Percentiles rank a stretch among this genome's conserved stretches.
Evolutionary conservation across 2,113 vertebrate genomes (phyloP).

Genomic region (Hemiprocne comata): DNA sequence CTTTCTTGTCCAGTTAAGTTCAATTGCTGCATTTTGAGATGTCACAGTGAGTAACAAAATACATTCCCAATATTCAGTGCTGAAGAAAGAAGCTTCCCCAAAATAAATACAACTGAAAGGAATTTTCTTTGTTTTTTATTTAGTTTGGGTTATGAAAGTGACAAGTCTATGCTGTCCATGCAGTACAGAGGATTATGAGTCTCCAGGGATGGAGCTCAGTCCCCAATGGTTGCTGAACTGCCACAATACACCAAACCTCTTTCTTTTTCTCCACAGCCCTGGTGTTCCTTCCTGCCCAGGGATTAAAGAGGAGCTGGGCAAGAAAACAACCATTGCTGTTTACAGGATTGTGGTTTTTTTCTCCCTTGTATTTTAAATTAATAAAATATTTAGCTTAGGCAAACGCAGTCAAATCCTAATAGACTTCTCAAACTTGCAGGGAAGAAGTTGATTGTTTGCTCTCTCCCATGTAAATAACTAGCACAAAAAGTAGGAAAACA

Average conservation of each 20-base stretch:
- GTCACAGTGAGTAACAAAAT: not conserved
- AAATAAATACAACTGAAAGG: not conserved
- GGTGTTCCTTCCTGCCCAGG: not conserved
- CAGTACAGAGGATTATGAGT: not conserved
- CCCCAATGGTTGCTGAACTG: not conserved
- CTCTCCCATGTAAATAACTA: not conserved
- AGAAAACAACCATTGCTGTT: not conserved
- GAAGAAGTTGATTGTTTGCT: not conserved
- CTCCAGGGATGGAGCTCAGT: conserved; percentile 21
- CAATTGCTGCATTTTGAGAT: not conserved
- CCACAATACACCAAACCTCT: not conserved
- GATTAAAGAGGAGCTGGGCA: not conserved
- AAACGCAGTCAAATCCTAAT: not conserved
- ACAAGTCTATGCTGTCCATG: not conserved
- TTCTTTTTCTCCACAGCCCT: not conserved
- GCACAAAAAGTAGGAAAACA: not conserved
- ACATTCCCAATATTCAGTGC: not conserved
- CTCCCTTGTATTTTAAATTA: not conserved
- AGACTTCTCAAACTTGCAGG: not conserved
- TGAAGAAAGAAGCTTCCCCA: not conserved
- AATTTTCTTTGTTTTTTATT: conserved; percentile 17
- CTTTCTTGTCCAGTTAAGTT: not conserved
- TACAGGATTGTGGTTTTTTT: not conserved
- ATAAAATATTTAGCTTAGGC: conserved; percentile 42
- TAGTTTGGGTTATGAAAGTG: conserved; percentile 26